Conservation (phyloP, 2,797 vertebrate species). For the Acipenser transmontanus region DNA sequence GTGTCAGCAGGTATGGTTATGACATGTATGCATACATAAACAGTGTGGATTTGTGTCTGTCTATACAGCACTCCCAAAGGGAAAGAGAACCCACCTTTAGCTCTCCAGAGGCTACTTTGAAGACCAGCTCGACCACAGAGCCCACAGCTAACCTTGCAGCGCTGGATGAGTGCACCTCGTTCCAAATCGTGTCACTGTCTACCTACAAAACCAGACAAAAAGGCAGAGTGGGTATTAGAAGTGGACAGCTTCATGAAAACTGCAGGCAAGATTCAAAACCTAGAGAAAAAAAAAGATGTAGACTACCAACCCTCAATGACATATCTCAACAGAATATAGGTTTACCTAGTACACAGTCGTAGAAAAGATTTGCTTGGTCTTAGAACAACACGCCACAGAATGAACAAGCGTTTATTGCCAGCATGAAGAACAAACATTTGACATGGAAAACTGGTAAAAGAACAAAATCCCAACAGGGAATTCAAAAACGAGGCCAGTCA, state of each 20-base stretch:
- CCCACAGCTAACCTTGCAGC: constrained; percentile 87
- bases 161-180: constrained; percentile 88
- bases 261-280: no score
- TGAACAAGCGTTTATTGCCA: constrained; percentile 21
- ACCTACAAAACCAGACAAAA: constrained; percentile 56
- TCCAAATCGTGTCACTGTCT: constrained; percentile 96
- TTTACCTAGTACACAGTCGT: neutral
- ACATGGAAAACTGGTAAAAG: constrained; percentile 16
- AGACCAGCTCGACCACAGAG: constrained; percentile 83
- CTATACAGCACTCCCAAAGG: neutral
- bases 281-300: no score
- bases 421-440: constrained; percentile 31
- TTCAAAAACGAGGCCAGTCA: constrained; percentile 37
- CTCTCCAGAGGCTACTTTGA: constrained; percentile 84
- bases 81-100: constrained; percentile 69
- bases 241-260: no score
- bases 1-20: constrained; percentile 4
- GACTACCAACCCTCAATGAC: no score
- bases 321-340: no score
- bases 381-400: neutral
- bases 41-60: neutral
- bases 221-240: neutral
- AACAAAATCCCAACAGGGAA: constrained; percentile 16
- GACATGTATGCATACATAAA: neutral
- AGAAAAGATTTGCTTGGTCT: neutral